phyloP scores from a whole-genome alignment of 1,140 invertebrate genomes.

The Phymorhynchus buccinoides region DNA sequence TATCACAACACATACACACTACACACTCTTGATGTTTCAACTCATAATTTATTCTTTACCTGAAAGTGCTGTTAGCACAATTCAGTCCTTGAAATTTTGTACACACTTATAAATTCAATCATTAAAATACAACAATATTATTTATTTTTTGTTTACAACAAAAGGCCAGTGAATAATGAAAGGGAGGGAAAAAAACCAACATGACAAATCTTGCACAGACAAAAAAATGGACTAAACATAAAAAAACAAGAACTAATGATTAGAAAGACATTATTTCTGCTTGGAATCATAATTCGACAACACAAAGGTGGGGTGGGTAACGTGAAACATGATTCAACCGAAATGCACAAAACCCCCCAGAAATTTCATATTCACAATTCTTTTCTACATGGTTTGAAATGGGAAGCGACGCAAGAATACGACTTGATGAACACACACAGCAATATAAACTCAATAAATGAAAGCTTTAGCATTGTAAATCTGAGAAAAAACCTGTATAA shows the following conservation, averaged over 20 bases:
- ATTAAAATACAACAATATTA: conserved; percentile 32
- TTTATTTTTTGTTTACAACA: conserved; percentile 30
- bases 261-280: background rate
- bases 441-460: background rate
- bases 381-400: background rate
- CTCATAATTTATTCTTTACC: conserved; percentile 38
- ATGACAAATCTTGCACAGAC: background rate
- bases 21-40: too few species aligned
- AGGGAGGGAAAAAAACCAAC: background rate
- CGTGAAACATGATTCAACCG: background rate
- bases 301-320: background rate
- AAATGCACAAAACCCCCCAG: background rate
- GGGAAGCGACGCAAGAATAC: background rate
- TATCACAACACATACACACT: too few species aligned
- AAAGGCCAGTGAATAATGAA: background rate
- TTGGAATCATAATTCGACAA: background rate
- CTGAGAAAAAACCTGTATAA: too few species aligned
- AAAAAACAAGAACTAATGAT: background rate
- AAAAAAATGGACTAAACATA: background rate
- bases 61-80: conserved; percentile 31
- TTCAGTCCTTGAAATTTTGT: conserved; percentile 30
- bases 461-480: background rate
- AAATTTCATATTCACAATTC: background rate
- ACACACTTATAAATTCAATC: conserved; percentile 17
- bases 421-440: background rate